Base-by-base conservation (phyloP, 2,888 invertebrate species). In the Habroteleia sp. region DNA sequence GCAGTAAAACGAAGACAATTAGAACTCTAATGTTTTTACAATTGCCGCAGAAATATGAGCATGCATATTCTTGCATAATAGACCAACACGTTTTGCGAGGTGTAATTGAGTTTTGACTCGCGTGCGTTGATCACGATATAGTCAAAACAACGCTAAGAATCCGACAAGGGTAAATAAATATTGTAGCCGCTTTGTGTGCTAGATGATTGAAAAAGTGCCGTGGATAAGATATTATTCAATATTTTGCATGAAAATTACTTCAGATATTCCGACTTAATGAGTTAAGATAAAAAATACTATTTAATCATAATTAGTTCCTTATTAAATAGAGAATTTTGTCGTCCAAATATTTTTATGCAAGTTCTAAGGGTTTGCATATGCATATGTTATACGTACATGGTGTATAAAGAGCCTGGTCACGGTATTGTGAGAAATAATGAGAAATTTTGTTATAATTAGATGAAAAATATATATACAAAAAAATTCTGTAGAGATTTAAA, bases 21-120 rank as follows among this genome's bases (percentile, higher is more conserved):
- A n/a, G n/a, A n/a, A n/a, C n/a, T n/a, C n/a, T n/a, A n/a, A n/a
- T n/a, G n/a, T n/a, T 33, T 33, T 33, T 50, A 33, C 37, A 11
- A 23, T 3, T 35, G 37, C 16, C 17, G 27, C 8, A 14, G 27
- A 42, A 42, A 31, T 33, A 42, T 42, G 31, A 31, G 33, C 56
- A 42, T 56, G 41, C 56, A 20, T 31, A 42, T 56, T 41, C 31
- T 56, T 42, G 35, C 16, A 44, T 44, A 44, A 44, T 44, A 25
- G 44, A 14, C 33, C 33, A 33, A 56, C 58, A 44, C 35, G 23
- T 58, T 58, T 44, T 44, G 58, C 25, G 27, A 33, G 8, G 0
- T 14, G 20, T 44, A 58, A 58, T 58, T 25, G 58, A 58, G 44
- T 58, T 58, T 58, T 44, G 44, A 58, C 44, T 58, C 35, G 58